These are phyloP conservation scores for Holcopasites calliopsidis DNA, from an alignment of 1,140 invertebrate species.

Conservation along the genomic window DNA sequence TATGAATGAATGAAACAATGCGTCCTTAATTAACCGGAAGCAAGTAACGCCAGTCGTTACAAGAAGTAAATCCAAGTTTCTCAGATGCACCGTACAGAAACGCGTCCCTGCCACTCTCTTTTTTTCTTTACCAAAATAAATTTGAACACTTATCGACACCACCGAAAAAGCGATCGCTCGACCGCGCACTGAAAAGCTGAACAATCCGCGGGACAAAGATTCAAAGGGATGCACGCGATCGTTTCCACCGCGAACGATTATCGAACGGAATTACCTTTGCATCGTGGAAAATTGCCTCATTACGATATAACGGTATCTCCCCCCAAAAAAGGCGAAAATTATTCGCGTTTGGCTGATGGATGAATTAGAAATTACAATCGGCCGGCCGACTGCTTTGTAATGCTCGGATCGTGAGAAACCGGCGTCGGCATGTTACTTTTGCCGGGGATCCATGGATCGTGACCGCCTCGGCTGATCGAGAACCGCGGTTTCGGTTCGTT, in stretches of 20 bases:
- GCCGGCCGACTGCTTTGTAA: constrained; percentile 35
- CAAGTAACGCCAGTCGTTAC: neutral
- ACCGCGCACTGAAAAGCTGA: neutral
- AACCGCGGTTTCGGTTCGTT: constrained; percentile 41
- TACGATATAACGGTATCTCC: neutral
- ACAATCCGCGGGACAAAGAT: neutral
- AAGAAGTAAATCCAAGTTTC: neutral
- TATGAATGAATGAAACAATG: neutral
- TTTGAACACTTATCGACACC: neutral
- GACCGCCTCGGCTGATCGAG: constrained; percentile 29
- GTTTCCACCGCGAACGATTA: neutral
- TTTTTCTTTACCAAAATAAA: neutral
- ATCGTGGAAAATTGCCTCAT: constrained; percentile 24
- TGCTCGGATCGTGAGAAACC: constrained; percentile 63
- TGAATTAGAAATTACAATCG: constrained; percentile 58
- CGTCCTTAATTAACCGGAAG: constrained; percentile 1
- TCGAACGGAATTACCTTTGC: neutral
- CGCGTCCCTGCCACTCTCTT: neutral
- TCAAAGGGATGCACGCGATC: constrained; percentile 37
- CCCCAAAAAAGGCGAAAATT: neutral
- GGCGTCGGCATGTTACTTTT: constrained; percentile 45
- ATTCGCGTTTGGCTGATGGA: constrained; percentile 3
- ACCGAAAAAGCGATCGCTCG: neutral
- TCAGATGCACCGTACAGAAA: neutral
- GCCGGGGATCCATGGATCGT: constrained; percentile 41